Percentiles rank a stretch among this genome's conserved stretches.
Evolutionary conservation across 1,140 invertebrate genomes (phyloP).

Genomic region (Streblospio benedicti): DNA sequence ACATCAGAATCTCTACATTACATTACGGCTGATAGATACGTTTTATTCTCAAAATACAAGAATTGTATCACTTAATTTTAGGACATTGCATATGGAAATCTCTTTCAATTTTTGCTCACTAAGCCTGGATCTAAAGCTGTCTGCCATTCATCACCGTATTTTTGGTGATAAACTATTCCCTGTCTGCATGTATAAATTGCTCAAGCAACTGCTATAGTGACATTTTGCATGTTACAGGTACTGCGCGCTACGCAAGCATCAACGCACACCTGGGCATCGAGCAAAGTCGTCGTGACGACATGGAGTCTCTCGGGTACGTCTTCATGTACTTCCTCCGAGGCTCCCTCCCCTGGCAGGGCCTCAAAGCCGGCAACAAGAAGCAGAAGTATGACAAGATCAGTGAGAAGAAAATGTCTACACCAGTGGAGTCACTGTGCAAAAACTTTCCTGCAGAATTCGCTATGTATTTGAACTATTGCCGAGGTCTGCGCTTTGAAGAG

Average conservation of each 20-base stretch:
- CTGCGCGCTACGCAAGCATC: constrained; percentile 46
- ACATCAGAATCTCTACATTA: too few relatives aligned
- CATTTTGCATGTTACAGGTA: constrained; percentile 21
- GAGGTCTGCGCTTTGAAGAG: constrained; percentile 90
- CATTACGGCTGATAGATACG: too few relatives aligned
- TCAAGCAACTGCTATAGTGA: too few relatives aligned
- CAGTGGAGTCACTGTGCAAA: constrained; percentile 87
- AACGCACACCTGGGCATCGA: constrained; percentile 83
- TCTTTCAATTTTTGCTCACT: too few relatives aligned
- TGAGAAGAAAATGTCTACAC: constrained; percentile 95
- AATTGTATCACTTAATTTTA: too few relatives aligned
- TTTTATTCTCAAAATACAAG: too few relatives aligned
- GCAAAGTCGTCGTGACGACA: constrained; percentile 76
- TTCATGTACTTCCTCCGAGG: constrained; percentile 92
- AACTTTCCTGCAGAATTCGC: constrained; percentile 93
- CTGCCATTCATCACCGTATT: too few relatives aligned
- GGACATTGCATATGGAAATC: too few relatives aligned
- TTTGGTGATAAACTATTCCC: too few relatives aligned
- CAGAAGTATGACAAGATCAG: constrained; percentile 97
- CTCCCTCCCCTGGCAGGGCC: constrained; percentile 84
- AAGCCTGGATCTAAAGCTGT: too few relatives aligned
- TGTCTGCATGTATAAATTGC: constrained; percentile 19
- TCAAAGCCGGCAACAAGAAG: constrained; percentile 82
- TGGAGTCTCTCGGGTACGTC: constrained; percentile 93
- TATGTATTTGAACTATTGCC: constrained; percentile 96